Evolutionary conservation across 2,888 invertebrate genomes (phyloP), one percentile per base, ranked within the genome.

Genomic region (Agrilus cyanescens): DNA sequence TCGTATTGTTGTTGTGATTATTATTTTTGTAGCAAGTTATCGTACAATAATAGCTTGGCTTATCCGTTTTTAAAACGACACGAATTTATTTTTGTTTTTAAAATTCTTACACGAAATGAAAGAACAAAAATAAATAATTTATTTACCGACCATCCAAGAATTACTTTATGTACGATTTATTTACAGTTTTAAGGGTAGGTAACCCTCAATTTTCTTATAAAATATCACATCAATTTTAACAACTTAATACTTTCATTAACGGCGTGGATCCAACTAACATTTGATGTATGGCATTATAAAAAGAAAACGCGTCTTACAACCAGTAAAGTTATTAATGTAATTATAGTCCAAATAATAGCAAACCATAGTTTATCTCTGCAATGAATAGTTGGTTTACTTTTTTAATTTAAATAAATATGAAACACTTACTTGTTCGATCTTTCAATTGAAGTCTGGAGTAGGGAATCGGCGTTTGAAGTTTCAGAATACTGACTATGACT

Each of bases 311-410:
- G 61, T 59, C 73, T 61, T 33, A 72, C 57, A 44, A 72, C 57
- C 32, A 73, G 60, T 25, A 71, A 51, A 44, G 63, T 61, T 50
- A 73, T 73, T 33, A 69, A 63, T 2, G 63, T 61, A 38, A 71
- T 50, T 45, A 74, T 59, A 8, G 65, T 58, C 57, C 67, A 68
- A 43, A 73, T 69, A 8, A 69, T 59, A 33, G 66, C 62, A 50
- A 62, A 70, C 70, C 72, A 72, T 49, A 70, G 59, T 49, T 66
- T 60, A 50, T 73, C 71, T 46, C 71, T 73, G 41, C 60, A 67
- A 61, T 57, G 6, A 31, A 13, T 20, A 40, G 12, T 6, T 2
- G 10, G 20, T 20, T 4, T 40, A 40, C 15, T 16, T 12, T 37
- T 20, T 16, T 12, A 14, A 5, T 12, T 12, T 30, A 45, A 6